These are phyloP conservation scores for Scolanthus callimorphus DNA, from an alignment of 92 coral and sea anemone genomes.

Conservation along the genomic window DNA sequence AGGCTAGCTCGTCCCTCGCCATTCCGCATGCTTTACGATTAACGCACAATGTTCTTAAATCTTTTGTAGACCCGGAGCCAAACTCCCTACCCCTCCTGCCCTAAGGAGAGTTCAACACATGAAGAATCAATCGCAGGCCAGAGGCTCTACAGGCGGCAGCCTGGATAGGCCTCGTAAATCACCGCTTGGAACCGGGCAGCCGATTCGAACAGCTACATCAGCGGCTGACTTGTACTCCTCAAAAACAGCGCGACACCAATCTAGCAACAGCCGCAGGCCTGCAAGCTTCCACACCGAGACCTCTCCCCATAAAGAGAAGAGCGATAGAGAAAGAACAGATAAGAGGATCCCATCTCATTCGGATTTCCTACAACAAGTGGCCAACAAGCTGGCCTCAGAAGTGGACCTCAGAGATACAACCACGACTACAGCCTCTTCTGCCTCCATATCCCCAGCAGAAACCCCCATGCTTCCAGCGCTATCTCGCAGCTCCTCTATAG, in stretches of 20 bases:
- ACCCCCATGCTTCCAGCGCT: conserved; percentile 96
- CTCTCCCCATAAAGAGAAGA: conserved; percentile 37
- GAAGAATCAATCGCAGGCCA: conserved; percentile 13
- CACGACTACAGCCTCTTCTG: conserved; percentile 59
- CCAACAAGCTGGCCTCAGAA: conserved; percentile 62
- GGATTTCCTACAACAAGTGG: conserved; percentile 78
- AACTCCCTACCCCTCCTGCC: conserved; percentile 58
- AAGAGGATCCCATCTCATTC: conserved; percentile 37
- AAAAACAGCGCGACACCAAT: background rate
- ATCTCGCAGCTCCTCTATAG: conserved; percentile 89
- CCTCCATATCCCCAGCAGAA: conserved; percentile 75
- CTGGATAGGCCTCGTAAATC: conserved; percentile 23
- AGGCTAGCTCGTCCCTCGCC: too few species aligned
- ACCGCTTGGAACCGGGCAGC: conserved; percentile 18
- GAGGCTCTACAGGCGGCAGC: conserved; percentile 2
- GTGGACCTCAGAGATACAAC: conserved; percentile 44
- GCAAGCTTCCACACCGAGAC: conserved; percentile 33
- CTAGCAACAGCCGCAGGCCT: conserved; percentile 10
- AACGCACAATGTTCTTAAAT: too few species aligned
- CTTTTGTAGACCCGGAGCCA: conserved; percentile 25
- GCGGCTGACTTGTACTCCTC: conserved; percentile 26
- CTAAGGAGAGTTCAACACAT: conserved; percentile 27
- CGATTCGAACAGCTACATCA: conserved; percentile 20
- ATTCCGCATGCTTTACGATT: too few species aligned
- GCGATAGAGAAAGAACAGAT: conserved; percentile 14